Percentiles rank a stretch among this genome's conserved stretches.
Evolutionary conservation across 2,113 vertebrate species (phyloP).

Genomic region (Clarias gariepinus): DNA sequence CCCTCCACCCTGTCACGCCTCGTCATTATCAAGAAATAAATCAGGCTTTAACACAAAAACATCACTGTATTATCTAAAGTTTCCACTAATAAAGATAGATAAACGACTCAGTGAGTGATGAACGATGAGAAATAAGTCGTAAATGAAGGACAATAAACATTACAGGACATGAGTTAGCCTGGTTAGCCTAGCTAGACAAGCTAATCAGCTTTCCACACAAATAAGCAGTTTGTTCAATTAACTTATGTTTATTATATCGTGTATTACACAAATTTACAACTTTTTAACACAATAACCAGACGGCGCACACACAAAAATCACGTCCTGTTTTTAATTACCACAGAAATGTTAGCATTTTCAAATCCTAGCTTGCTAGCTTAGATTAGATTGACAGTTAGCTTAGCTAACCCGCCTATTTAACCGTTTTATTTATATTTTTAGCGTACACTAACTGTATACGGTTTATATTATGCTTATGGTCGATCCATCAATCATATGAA

Average conservation of each 20-base stretch:
- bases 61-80: not conserved
- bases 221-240: too few species aligned
- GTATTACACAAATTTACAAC: not conserved
- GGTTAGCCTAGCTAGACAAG: not conserved
- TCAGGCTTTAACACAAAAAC: too few species aligned
- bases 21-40: not conserved
- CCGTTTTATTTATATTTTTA: not conserved
- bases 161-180: not conserved
- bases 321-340: not conserved
- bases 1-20: not conserved
- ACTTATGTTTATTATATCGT: too few species aligned
- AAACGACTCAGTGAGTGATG: not conserved
- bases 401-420: not conserved
- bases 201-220: not conserved
- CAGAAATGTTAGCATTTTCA: not conserved
- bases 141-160: too few species aligned
- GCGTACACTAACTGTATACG: not conserved
- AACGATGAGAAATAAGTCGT: not conserved
- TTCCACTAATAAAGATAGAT: not conserved
- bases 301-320: too few species aligned
- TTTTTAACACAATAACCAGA: not conserved
- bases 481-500: not conserved
- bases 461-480: not conserved
- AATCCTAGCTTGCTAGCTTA: slow-evolving; percentile 1
- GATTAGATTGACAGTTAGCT: not conserved